These are phyloP conservation scores for Platichthys stellatus DNA, from an alignment of 2,113 vertebrate species.

Conservation along the genomic window DNA sequence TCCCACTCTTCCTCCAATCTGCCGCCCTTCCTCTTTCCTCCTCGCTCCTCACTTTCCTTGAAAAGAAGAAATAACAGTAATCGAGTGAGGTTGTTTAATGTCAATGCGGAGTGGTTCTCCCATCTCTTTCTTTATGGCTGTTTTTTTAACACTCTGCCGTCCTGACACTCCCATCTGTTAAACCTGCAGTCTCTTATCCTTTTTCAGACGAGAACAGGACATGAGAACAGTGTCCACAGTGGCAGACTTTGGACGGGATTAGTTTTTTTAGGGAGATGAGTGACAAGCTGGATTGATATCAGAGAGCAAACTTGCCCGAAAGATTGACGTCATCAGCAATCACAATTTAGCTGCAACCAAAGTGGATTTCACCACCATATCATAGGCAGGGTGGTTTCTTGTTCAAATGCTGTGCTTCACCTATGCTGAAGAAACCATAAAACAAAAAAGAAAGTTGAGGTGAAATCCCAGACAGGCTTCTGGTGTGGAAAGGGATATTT, in stretches of 20 bases:
- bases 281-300: slow-evolving; percentile 42
- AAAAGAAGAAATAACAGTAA: slow-evolving; percentile 30
- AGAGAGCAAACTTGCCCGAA: slow-evolving; percentile 51
- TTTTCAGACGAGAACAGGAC: slow-evolving; percentile 7
- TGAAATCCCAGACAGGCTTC: slow-evolving; percentile 30
- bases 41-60: slow-evolving; percentile 36
- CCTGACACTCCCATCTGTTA: slow-evolving; percentile 58
- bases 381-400: slow-evolving; percentile 22
- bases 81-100: slow-evolving; percentile 40
- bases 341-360: slow-evolving; percentile 49
- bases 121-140: slow-evolving; percentile 43
- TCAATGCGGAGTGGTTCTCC: slow-evolving; percentile 42
- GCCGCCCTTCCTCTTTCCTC: not conserved
- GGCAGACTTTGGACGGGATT: slow-evolving; percentile 22
- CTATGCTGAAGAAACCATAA: slow-evolving; percentile 7
- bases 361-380: slow-evolving; percentile 28
- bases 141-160: slow-evolving; percentile 33
- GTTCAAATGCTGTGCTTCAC: slow-evolving; percentile 9
- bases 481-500: slow-evolving; percentile 6
- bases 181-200: slow-evolving; percentile 30
- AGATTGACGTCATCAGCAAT: slow-evolving; percentile 68
- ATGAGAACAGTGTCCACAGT: slow-evolving; percentile 16
- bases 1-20: slow-evolving; percentile 37
- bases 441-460: not conserved
- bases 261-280: slow-evolving; percentile 26